phyloP scores from a whole-genome alignment of 2,113 vertebrate genomes.

The Ceratotherium simum region DNA sequence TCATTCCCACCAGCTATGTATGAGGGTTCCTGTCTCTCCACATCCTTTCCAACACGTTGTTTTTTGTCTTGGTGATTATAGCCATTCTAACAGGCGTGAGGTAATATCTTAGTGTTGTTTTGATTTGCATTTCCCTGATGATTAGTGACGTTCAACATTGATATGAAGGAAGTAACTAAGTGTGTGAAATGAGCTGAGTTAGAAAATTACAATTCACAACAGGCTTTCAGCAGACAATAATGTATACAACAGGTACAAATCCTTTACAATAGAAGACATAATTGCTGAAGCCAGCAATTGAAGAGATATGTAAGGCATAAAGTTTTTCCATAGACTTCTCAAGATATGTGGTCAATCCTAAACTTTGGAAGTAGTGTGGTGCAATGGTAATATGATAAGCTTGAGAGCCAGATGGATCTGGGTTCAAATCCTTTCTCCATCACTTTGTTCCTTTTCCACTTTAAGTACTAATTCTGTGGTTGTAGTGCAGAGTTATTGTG shows the following conservation, averaged over 20 bases:
- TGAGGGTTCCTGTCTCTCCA: no score
- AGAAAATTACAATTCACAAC: not conserved
- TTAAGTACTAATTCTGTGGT: not conserved
- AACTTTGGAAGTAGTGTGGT: not conserved
- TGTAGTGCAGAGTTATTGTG: not conserved
- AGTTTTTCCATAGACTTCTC: not conserved
- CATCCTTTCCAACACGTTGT: no score
- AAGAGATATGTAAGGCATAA: not conserved
- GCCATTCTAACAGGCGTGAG: no score
- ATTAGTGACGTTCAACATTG: not conserved
- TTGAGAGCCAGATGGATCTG: not conserved
- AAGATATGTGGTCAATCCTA: not conserved
- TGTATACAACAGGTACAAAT: not conserved
- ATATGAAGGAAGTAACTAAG: not conserved
- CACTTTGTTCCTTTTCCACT: not conserved
- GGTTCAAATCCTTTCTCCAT: not conserved
- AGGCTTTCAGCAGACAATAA: not conserved
- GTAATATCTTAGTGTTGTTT: no score
- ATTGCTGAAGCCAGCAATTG: not conserved
- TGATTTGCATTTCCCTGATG: no score
- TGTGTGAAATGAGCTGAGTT: not conserved
- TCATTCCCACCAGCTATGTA: no score
- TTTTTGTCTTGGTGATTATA: no score
- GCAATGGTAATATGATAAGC: not conserved
- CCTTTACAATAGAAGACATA: not conserved